These are phyloP conservation scores for Lobophora halterata DNA, from an alignment of 2,888 invertebrate genomes.

Conservation along the genomic window DNA sequence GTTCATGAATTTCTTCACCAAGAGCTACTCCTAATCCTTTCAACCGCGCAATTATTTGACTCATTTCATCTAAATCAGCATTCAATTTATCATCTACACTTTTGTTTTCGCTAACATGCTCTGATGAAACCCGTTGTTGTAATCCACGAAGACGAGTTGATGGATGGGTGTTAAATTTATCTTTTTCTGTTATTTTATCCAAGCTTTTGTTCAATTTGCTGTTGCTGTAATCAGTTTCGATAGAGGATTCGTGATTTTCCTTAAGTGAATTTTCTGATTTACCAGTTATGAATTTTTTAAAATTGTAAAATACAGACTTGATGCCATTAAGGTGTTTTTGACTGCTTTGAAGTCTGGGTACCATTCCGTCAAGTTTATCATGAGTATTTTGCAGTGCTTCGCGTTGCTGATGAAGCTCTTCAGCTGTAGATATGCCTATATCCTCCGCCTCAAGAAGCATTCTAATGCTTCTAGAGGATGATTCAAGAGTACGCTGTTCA, in stretches of 20 bases:
- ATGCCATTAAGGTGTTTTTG: conserved; percentile 97
- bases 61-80: too few species aligned
- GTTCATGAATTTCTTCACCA: conserved; percentile 3
- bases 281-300: conserved; percentile 95
- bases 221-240: neutral
- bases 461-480: conserved; percentile 88
- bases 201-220: neutral
- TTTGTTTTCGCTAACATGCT: too few species aligned
- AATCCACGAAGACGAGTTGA: conserved; percentile 1
- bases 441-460: conserved; percentile 94
- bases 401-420: conserved; percentile 92
- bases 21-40: conserved; percentile 1
- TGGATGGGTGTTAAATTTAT: neutral
- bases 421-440: conserved; percentile 95
- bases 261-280: conserved; percentile 75
- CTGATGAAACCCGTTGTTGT: too few species aligned
- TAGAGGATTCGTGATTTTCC: conserved; percentile 1
- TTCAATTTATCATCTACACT: too few species aligned
- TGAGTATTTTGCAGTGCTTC: conserved; percentile 95
- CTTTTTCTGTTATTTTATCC: neutral
- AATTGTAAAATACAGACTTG: conserved; percentile 97
- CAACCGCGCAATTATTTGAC: neutral
- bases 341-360: conserved; percentile 91
- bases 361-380: conserved; percentile 92
- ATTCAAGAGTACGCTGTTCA: conserved; percentile 90